A percentile compares a stretch with the other conserved stretches of the same genome.
Evolutionary conservation across 1,140 invertebrate genomes (phyloP).

Genomic region (Drosophila nasuta): DNA sequence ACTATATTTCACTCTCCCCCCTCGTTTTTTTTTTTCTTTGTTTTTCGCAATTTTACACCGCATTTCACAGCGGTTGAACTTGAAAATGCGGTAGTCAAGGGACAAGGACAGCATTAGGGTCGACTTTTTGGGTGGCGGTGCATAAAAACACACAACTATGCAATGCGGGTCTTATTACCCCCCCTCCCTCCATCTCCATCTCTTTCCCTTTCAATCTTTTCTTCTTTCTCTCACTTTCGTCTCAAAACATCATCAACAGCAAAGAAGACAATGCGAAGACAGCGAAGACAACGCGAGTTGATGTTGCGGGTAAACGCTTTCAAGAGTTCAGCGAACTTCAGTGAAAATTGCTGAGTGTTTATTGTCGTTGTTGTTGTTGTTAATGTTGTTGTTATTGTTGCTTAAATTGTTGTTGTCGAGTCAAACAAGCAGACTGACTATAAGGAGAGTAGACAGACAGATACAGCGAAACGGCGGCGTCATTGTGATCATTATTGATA

Average conservation of each 20-base stretch:
- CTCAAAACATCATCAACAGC: background rate
- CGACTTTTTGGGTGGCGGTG: background rate
- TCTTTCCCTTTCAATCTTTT: background rate
- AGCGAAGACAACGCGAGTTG: slow-evolving; percentile 29
- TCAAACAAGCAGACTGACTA: slow-evolving; percentile 7
- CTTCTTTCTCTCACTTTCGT: background rate
- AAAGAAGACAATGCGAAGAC: slow-evolving; percentile 35
- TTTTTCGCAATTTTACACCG: slow-evolving; percentile 10
- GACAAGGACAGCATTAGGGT: slow-evolving; percentile 13
- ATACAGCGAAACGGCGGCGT: slow-evolving; percentile 16
- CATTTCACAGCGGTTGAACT: slow-evolving; percentile 52
- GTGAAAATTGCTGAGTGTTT: slow-evolving; percentile 65
- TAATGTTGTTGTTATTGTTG: slow-evolving; percentile 12
- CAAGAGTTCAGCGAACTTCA: slow-evolving; percentile 62
- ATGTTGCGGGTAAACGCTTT: slow-evolving; percentile 32
- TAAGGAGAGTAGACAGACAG: slow-evolving; percentile 13
- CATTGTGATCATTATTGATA: slow-evolving; percentile 34
- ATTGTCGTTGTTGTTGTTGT: slow-evolving; percentile 51
- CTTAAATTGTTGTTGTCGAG: background rate
- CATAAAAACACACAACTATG: too few species aligned
- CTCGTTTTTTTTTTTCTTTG: too few species aligned
- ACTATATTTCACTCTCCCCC: slow-evolving; percentile 2
- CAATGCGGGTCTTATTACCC: too few species aligned
- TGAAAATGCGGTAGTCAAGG: slow-evolving; percentile 40
- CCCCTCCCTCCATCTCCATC: background rate